Conservation (phyloP, 2,113 vertebrate genomes). For the Nesogale talazaci region DNA sequence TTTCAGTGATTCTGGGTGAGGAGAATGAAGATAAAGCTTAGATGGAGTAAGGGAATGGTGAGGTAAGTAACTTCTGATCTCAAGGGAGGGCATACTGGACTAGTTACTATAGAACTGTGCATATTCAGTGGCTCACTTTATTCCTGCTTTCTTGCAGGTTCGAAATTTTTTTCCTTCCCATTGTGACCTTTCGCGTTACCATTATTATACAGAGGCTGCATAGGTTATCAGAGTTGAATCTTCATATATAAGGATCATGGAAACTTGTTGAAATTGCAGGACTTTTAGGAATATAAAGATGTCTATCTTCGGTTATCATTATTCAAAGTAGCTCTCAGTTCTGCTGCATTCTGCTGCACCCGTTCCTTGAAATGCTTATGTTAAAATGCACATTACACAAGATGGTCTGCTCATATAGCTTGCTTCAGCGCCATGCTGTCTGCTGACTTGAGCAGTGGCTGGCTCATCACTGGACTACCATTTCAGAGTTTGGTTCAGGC, state of each 20-base stretch:
- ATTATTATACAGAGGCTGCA: neutral
- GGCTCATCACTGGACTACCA: neutral
- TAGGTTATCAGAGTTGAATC: slow-evolving; percentile 2
- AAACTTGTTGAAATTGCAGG: slow-evolving; percentile 25
- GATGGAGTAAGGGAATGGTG: neutral
- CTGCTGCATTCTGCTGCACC: neutral
- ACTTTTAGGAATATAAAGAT: no score
- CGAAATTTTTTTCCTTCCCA: neutral
- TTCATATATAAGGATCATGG: slow-evolving; percentile 42
- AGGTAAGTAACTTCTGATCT: slow-evolving; percentile 5
- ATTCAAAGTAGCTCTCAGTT: neutral
- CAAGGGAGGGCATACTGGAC: neutral
- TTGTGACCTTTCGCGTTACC: neutral
- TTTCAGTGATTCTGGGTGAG: neutral
- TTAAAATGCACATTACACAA: neutral
- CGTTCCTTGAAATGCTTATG: neutral
- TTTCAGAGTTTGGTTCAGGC: slow-evolving; percentile 46
- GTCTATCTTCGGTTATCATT: slow-evolving; percentile 22
- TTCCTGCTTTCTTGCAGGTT: neutral
- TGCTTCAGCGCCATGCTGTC: slow-evolving; percentile 1
- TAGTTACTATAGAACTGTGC: neutral
- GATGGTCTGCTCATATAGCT: slow-evolving; percentile 12
- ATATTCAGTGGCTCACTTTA: neutral
- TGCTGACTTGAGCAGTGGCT: neutral
- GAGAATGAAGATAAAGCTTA: slow-evolving; percentile 10